phyloP scores from a whole-genome alignment of 2,797 vertebrate genomes.

The Acanthurus leucopareius region DNA sequence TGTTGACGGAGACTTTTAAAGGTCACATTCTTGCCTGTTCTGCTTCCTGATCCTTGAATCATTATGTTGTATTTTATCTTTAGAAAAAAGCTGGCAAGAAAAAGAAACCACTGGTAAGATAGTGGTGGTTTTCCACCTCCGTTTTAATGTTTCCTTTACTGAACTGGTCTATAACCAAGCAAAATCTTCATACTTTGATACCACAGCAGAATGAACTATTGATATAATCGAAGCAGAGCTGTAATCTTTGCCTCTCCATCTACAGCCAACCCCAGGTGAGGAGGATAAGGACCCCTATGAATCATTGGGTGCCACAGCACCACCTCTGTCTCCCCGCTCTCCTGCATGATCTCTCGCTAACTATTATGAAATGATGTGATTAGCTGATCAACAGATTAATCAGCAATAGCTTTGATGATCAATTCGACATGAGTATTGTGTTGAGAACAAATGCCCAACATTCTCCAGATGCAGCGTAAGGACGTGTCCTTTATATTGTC shows the following conservation, averaged over 20 bases:
- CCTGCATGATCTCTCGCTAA: not conserved
- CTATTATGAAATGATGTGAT: too few species aligned
- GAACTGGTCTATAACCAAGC: too few species aligned
- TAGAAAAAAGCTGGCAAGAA: conserved; percentile 72
- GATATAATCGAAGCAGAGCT: not conserved
- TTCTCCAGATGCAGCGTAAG: not conserved
- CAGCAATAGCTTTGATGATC: not conserved
- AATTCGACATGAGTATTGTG: not conserved
- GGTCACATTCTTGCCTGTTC: not conserved
- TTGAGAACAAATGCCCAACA: not conserved
- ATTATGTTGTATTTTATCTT: conserved; percentile 31
- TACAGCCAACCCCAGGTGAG: conserved; percentile 37
- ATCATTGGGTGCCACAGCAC: not conserved
- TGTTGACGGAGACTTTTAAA: not conserved
- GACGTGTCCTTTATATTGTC: not conserved
- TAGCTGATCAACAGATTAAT: not conserved
- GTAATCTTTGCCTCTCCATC: conserved; percentile 7
- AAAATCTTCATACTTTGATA: too few species aligned
- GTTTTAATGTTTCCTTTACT: too few species aligned
- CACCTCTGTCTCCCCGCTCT: not conserved
- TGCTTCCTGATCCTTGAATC: not conserved
- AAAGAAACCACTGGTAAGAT: conserved; percentile 67
- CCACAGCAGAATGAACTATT: too few species aligned
- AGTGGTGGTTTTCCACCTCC: too few species aligned
- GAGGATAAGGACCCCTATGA: conserved; percentile 38